Evolutionary conservation across 2,113 vertebrate genomes (phyloP), one percentile per base, ranked within the genome.

Genomic region (Aviceda subcristata): DNA sequence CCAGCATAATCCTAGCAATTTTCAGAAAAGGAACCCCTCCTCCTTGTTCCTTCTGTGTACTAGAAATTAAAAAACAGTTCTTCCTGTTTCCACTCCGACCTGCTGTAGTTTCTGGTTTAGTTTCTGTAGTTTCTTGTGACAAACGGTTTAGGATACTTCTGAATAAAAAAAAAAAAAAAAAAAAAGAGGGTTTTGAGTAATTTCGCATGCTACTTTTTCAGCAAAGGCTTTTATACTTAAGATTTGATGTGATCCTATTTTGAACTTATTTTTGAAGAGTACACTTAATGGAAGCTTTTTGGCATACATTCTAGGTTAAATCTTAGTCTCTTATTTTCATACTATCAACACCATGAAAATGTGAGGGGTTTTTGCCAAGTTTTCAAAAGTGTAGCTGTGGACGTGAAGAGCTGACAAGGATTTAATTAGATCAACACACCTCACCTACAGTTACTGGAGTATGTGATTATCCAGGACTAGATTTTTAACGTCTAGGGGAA

Each of bases 1-100:
- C 27, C 76, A 51, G 6, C 53, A 34, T 51, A 69, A 95, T 98
- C 92, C 88, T 84, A 88, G 94, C 91, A 95, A 95, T 97, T 97
- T 98, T 55, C 66, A 83, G 55, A 76, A 41, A 55, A 87, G 74
- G 30, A 72, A 32, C 5, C 27, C 24, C 38, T 73, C 32, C 41
- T 88, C 39, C 13, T 56, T 3, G 0, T 84, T 75, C 46, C n/a
- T 74, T 69, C 74, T 85, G 17, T 82, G 26, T 68, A 43, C 91
- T 97, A 96, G 96, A 97, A 97, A 98, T 97, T 96, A 34, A 97
- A 98, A 98, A 97, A 32, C 94, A 96, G 92, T 93, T 94, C 90
- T 63, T 51, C 17, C 34, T 87, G 20, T 69, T 85, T 76, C 17
- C 7, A 4, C 26, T 88, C 30, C 18, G 59, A 27, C 21, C 7